Evolutionary conservation across 2,797 vertebrate species (phyloP).

Genomic region (Buceros bicornis): DNA sequence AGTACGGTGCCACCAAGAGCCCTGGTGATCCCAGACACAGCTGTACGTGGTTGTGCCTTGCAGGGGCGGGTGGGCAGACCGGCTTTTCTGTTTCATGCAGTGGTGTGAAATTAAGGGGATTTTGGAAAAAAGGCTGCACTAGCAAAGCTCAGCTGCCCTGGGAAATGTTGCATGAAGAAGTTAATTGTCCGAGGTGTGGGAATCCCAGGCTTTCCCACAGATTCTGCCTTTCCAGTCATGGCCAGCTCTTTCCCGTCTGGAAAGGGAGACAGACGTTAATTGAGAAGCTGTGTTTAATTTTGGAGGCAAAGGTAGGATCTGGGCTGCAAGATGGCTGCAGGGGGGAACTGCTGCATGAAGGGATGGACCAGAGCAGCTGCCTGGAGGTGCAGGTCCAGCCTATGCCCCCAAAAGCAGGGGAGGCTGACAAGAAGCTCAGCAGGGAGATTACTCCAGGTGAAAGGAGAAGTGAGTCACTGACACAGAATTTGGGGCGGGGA

Average conservation of each 20-base stretch:
- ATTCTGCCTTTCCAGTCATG: neutral
- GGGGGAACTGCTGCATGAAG: neutral
- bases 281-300: neutral
- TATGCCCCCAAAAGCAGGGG: neutral
- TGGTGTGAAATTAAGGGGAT: neutral
- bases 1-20: neutral
- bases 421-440: neutral
- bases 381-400: neutral
- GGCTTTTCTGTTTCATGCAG: neutral
- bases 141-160: neutral
- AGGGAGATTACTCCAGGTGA: neutral
- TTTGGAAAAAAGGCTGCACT: neutral
- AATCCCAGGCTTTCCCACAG: constrained; percentile 33
- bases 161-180: neutral
- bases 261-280: neutral
- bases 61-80: neutral
- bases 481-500: neutral
- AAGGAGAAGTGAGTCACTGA: neutral
- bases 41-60: neutral
- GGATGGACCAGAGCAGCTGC: neutral
- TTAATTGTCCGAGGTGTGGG: neutral
- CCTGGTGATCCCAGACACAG: rapidly evolving
- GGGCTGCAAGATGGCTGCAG: neutral
- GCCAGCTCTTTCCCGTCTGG: neutral
- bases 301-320: neutral